These are phyloP conservation scores for Atrichornis clamosus DNA, from an alignment of 2,113 vertebrate genomes.

Conservation along the genomic window DNA sequence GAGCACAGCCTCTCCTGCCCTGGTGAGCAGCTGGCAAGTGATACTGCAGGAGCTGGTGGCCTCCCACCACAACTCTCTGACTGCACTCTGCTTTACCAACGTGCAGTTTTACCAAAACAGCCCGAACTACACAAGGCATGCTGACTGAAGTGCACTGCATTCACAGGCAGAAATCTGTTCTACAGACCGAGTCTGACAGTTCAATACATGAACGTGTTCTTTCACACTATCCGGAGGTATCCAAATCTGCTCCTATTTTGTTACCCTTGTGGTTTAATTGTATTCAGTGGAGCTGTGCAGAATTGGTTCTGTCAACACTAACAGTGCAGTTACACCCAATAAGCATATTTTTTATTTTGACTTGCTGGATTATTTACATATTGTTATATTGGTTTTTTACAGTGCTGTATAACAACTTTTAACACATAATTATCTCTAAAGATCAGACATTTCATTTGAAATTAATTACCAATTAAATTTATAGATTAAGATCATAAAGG, in stretches of 20 bases:
- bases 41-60: background rate
- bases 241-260: background rate
- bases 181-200: background rate
- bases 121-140: accelerated
- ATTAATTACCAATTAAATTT: background rate
- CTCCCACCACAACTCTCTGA: background rate
- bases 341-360: background rate
- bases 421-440: background rate
- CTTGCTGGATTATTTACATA: background rate
- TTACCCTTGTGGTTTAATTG: background rate
- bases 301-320: background rate
- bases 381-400: background rate
- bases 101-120: background rate
- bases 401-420: background rate
- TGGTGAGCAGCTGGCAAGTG: background rate
- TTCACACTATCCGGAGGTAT: background rate
- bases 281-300: background rate
- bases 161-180: background rate
- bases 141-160: background rate
- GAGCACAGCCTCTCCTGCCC: background rate
- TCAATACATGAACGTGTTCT: background rate
- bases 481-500: background rate
- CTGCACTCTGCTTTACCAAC: background rate
- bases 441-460: background rate
- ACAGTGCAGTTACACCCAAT: background rate